Percentiles rank a stretch among this genome's conserved stretches.
Conservation (phyloP, 2,113 vertebrate genomes). For the Pipa parva region DNA sequence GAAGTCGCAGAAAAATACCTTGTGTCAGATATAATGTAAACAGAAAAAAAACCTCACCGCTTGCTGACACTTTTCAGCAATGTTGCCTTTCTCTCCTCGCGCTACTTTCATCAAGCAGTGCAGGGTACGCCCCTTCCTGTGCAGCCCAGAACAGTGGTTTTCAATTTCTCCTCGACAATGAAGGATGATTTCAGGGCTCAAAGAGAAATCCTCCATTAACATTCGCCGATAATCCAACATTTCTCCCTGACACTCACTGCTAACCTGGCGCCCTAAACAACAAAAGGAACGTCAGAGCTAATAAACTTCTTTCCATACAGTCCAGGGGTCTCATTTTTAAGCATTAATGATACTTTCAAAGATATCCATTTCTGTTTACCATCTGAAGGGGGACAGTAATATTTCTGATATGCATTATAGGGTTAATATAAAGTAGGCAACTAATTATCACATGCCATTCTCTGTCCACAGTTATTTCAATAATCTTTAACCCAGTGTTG, state of each 20-base stretch:
- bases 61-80: slow-evolving; percentile 81
- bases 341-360: too few relatives aligned
- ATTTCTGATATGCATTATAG: too few relatives aligned
- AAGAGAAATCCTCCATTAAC: slow-evolving; percentile 95
- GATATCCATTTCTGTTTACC: too few relatives aligned
- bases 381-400: too few relatives aligned
- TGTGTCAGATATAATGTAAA: not conserved
- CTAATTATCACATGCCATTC: too few relatives aligned
- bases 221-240: slow-evolving; percentile 96
- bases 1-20: too few relatives aligned
- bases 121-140: slow-evolving; percentile 89
- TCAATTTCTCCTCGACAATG: slow-evolving; percentile 92
- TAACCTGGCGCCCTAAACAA: slow-evolving; percentile 84
- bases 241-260: slow-evolving; percentile 92
- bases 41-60: slow-evolving; percentile 67
- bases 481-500: too few relatives aligned
- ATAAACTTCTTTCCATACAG: too few relatives aligned
- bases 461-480: too few relatives aligned
- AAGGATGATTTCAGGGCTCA: slow-evolving; percentile 94
- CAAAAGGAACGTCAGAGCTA: not conserved
- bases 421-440: too few relatives aligned
- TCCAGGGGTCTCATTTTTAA: too few relatives aligned
- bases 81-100: slow-evolving; percentile 73
- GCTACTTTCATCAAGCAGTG: slow-evolving; percentile 93
- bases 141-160: slow-evolving; percentile 87